A percentile compares a stretch with the other conserved stretches of the same genome.
phyloP scores from a whole-genome alignment of 2,888 invertebrate genomes.

The Sepiola atlantica region DNA sequence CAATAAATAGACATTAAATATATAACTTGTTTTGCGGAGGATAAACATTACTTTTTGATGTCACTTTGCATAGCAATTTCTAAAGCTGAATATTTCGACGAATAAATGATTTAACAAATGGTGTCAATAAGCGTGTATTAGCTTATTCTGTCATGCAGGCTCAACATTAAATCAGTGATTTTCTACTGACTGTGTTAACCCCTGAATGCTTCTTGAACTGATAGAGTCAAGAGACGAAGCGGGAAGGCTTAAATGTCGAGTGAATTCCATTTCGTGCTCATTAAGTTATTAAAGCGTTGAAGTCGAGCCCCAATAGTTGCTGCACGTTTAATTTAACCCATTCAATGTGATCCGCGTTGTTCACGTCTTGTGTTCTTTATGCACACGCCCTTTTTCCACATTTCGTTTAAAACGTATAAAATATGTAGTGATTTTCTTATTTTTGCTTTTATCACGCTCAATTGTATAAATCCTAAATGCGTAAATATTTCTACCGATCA shows the following conservation, averaged over 20 bases:
- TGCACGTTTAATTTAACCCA: constrained; percentile 7
- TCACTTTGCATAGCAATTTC: no score
- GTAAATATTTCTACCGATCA: background rate
- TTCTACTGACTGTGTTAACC: background rate
- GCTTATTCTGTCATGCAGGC: no score
- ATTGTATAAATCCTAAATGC: background rate
- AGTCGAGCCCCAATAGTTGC: background rate
- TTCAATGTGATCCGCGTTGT: background rate
- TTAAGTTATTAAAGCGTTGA: background rate
- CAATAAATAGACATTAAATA: no score
- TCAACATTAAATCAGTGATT: no score
- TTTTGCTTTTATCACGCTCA: constrained; percentile 21
- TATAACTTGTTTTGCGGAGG: no score
- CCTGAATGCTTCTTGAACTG: background rate
- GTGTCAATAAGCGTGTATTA: no score
- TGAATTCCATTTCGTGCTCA: background rate
- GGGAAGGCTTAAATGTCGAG: background rate
- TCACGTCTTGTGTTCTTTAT: background rate
- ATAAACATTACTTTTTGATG: no score
- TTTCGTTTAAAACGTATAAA: no score
- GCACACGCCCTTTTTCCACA: background rate
- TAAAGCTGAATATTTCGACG: no score
- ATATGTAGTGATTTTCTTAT: background rate
- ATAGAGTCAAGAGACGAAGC: background rate
- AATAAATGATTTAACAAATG: no score